Evolutionary conservation across 2,888 invertebrate genomes (phyloP), one percentile per base, ranked within the genome.

Genomic region (Drosophila paranaensis): DNA sequence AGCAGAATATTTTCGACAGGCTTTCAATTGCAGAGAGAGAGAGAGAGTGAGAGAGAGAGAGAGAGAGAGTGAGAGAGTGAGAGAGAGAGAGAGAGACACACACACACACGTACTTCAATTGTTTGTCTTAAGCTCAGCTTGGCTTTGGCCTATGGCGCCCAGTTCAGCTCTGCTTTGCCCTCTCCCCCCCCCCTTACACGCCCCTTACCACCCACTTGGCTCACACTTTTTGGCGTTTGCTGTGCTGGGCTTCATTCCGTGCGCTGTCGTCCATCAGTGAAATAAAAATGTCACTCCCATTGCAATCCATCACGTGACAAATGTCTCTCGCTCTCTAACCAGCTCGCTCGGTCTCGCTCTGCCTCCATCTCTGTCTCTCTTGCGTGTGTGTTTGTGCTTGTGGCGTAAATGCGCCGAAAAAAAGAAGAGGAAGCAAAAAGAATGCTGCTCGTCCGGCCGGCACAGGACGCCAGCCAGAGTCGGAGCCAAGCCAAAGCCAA

Each of bases 251-350:
- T 83, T 73, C 79, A 84, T 84, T 89, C 79, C 78, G 87, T 87
- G 88, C 79, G 61, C 82, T 88, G 87, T 87, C 91, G 91, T 91
- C 90, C 91, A 91, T 91, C 91, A 91, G 91, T 81, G 89, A 91
- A 91, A 91, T 91, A 91, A 91, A 91, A 91, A 91, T 90, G 92
- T 91, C 92, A 91, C 91, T 91, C 91, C 91, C 91, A 91, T 90
- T 90, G 91, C 91, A 91, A 91, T 91, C 91, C 91, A 91, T 91
- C 91, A 91, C 91, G 90, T 89, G 91, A 91, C 90, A 91, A 91
- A 91, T 91, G 91, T 90, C 83, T 82, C 74, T 68, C 69, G 67
- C 68, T 46, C 61, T 72, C 63, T 55, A 64, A 56, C 42, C 56
- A 50, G 48, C 61, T 45, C 61, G 67, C 14, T 71, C 65, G 56